A percentile compares a stretch with the other conserved stretches of the same genome.
phyloP scores from a whole-genome alignment of 2,888 invertebrate genomes.

The Lysandra coridon region DNA sequence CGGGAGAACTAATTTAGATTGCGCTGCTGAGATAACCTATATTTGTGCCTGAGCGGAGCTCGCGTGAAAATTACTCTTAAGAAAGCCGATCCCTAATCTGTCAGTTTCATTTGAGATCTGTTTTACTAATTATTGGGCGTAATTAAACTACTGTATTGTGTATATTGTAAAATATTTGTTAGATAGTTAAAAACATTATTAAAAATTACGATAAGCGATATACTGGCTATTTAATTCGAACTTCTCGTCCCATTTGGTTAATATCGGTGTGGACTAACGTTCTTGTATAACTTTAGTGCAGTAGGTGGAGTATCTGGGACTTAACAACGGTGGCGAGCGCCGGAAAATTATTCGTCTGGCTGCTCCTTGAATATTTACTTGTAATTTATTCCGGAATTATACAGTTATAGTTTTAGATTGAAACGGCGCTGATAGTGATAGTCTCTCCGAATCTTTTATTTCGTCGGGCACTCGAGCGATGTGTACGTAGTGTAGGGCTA shows the following conservation, averaged over 20 bases:
- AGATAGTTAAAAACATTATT: not conserved
- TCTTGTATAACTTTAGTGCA: not conserved
- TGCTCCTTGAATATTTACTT: slow-evolving; percentile 11
- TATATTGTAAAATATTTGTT: not conserved
- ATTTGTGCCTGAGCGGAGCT: slow-evolving; percentile 8
- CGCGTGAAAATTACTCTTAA: slow-evolving; percentile 17
- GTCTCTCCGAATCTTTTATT: not conserved
- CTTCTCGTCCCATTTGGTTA: not conserved
- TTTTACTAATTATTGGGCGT: not conserved
- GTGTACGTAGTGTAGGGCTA: slow-evolving; percentile 14
- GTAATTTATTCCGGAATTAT: slow-evolving; percentile 6
- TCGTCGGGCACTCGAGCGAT: not conserved
- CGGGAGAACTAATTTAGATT: slow-evolving; percentile 22
- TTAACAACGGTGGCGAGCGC: not conserved
- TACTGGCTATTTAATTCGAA: not conserved
- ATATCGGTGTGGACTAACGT: not conserved
- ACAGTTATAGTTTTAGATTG: not conserved
- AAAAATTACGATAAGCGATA: not conserved
- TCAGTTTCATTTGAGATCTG: not conserved
- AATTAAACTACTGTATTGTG: not conserved
- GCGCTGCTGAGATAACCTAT: slow-evolving; percentile 3
- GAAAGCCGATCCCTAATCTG: not conserved
- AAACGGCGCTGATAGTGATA: not conserved
- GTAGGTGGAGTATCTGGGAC: not conserved
- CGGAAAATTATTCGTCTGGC: slow-evolving; percentile 19